Percentiles rank a stretch among this genome's conserved stretches.
Evolutionary conservation across 2,888 invertebrate genomes (phyloP).

Genomic region (Luperina nickerlii): DNA sequence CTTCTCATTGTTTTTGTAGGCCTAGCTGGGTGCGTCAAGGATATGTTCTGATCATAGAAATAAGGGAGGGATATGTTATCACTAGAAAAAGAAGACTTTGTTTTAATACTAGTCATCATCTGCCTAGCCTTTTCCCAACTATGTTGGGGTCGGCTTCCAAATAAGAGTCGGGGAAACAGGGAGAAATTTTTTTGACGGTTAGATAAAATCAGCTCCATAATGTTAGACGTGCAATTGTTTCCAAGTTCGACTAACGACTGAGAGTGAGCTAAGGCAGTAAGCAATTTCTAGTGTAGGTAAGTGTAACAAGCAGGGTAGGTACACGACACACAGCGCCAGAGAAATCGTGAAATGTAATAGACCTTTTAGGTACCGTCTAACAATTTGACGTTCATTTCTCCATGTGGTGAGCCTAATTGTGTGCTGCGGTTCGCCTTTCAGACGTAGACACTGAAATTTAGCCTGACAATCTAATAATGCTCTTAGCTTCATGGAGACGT

Average conservation of each 20-base stretch:
- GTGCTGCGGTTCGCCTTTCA: constrained; percentile 28
- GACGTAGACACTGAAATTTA: constrained; percentile 31
- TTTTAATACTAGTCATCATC: background rate
- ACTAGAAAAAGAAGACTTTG: background rate
- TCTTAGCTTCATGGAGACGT: constrained; percentile 21
- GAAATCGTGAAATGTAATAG: background rate
- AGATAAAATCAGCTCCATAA: too few relatives aligned
- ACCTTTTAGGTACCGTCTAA: constrained; percentile 19
- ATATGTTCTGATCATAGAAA: constrained; percentile 29
- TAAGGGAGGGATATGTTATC: background rate
- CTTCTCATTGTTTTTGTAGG: constrained; percentile 78
- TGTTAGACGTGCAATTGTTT: too few relatives aligned
- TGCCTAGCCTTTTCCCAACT: too few relatives aligned
- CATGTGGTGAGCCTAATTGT: constrained; percentile 33
- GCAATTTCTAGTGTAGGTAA: too few relatives aligned
- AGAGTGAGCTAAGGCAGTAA: too few relatives aligned
- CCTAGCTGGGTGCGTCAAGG: constrained; percentile 56
- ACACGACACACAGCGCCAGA: background rate
- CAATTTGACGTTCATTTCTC: constrained; percentile 51
- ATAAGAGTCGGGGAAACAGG: too few relatives aligned
- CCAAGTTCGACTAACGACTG: too few relatives aligned
- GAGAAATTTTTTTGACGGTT: too few relatives aligned
- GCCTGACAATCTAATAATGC: constrained; percentile 45
- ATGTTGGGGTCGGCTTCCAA: too few relatives aligned
- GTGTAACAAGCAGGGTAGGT: background rate